Base-by-base conservation (phyloP, 2,888 invertebrate species). In the Biston betularia region DNA sequence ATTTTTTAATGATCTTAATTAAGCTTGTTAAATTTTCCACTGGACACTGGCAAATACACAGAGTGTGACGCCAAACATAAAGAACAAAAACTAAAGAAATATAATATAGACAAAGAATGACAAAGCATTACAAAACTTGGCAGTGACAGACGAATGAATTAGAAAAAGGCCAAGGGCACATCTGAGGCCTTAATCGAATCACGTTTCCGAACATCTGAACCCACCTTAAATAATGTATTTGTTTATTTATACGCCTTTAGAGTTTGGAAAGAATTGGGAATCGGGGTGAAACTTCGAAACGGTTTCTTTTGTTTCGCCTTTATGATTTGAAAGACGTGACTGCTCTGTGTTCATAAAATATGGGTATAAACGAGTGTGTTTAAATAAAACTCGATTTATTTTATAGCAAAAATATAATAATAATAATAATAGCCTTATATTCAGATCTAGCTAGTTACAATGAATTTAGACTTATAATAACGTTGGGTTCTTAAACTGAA, bases 171-270 rank as follows among this genome's bases (percentile, higher is more conserved):
- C 67, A 68, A 68, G 63, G 67, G 59, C 67, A 63, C 55, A 68
- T 68, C 67, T 59, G 67, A 59, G 58, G 46, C 67, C 59, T 63
- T 68, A 68, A 68, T 68, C 63, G 67, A 68, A 68, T 68, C 67
- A 68, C 67, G 67, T 68, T 63, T 33, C 40, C 15, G 55, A 63
- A 50, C 67, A 68, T 68, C 67, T 68, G 67, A 68, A 63, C 67
- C 67, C 67, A 45, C 59, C 66, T 55, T 68, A 68, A 68, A 68
- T 62, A 66, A 66, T 68, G 63, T 68, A 63, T 68, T 59, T 63
- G 67, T 68, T 68, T 68, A 63, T 68, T 68, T 63, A 63, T 67
- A 12, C 61, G 63, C 67, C 45, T 55, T 59, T 63, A 59, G 57
- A 48, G 49, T 62, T 66, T 10, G 12, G 49, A 50, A 61, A 53